Percentiles rank a stretch among this genome's conserved stretches.
Conservation (phyloP, 2,113 vertebrate species). For the Xenopus laevis region DNA sequence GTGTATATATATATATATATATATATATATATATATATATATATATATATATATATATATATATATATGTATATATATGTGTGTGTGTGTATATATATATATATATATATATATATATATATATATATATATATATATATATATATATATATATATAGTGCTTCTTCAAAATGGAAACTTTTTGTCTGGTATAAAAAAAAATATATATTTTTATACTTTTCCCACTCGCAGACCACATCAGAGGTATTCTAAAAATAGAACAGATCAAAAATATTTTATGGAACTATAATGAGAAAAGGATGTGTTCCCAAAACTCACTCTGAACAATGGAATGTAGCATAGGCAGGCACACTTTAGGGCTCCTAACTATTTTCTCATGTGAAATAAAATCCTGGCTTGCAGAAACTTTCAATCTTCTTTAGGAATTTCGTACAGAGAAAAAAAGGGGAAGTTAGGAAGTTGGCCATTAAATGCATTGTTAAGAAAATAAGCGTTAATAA, state of each 20-base stretch:
- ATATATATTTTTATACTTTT: slow-evolving; percentile 75
- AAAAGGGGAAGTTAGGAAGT: slow-evolving; percentile 56
- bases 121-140: no score
- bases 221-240: slow-evolving; percentile 86
- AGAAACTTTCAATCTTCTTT: slow-evolving; percentile 71
- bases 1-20: no score
- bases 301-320: slow-evolving; percentile 89
- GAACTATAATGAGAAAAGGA: slow-evolving; percentile 97
- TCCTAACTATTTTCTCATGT: slow-evolving; percentile 88
- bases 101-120: slow-evolving; percentile 52
- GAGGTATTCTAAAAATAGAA: slow-evolving; percentile 92
- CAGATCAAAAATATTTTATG: slow-evolving; percentile 91
- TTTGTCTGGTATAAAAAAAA: slow-evolving; percentile 70
- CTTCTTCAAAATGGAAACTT: slow-evolving; percentile 78
- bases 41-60: no score
- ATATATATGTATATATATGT: no score
- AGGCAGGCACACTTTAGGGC: slow-evolving; percentile 78
- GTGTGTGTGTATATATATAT: background rate
- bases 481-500: slow-evolving; percentile 6
- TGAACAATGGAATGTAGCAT: slow-evolving; percentile 80
- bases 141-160: slow-evolving; percentile 58
- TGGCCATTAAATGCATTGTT: slow-evolving; percentile 8
- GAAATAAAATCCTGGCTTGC: slow-evolving; percentile 74
- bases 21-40: no score
- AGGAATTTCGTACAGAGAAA: slow-evolving; percentile 56